Evolutionary conservation across 2,888 invertebrate species (phyloP), one percentile per base, ranked within the genome.

Genomic region (Lamellibrachia satsuma): DNA sequence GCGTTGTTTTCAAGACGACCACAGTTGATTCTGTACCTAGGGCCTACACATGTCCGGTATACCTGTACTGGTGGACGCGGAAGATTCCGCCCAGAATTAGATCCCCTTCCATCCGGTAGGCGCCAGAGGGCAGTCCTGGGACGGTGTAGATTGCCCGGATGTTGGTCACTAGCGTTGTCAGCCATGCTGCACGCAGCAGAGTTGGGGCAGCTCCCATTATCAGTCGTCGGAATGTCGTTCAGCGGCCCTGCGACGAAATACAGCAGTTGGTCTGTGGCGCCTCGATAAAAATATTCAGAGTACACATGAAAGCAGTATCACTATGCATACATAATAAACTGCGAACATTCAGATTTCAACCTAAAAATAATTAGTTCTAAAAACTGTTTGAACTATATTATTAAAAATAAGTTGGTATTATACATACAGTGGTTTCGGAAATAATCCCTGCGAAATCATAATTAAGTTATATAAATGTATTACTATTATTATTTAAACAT

Each of bases 71-170:
- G 51, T 94, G 94, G 22, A 95, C 92, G 2, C 94, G 93, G 91
- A 95, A 93, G 8, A 95, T 91, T 4, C 94, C 94, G 0, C 95
- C 95, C 8, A 95, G 92, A 60, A 93, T 94, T 7, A 95, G 91
- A 91, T 95, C 94, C 0, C 95, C 95, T 1, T 90, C 60, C 52
- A 39, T 27, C 8, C n/a, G 57, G 92, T 93, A 93, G 52, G 90
- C 92, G n/a, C 75, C 91, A 39, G 52, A 52, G 3, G 52, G 91
- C 75, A 92, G 55, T 75, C 91, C 91, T 15, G 93, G 92, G 7
- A 92, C 90, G 90, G 90, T 11, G 90, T 92, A 93, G 52, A 92
- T 92, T 39, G 91, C 90, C 55, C n/a, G 52, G 91, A 52, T 52
- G 91, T 91, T 52, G 7, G 91, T 15, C 91, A 91, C 27, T 39